Conservation (phyloP, 2,113 vertebrate genomes). For the Reinhardtius hippoglossoides region DNA sequence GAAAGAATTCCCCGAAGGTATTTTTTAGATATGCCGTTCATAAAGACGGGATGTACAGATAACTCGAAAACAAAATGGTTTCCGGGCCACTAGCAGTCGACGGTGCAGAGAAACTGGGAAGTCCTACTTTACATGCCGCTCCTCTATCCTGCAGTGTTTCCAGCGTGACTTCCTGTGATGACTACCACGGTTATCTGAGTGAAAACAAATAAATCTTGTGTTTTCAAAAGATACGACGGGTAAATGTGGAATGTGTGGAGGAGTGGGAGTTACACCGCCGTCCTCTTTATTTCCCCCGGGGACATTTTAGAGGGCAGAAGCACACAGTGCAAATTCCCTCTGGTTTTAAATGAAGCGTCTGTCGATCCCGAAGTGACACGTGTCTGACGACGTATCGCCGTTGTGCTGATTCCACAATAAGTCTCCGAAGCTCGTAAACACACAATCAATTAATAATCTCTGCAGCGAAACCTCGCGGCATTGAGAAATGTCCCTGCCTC, state of each 20-base stretch:
- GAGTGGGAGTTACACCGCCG: not conserved
- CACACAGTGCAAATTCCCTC: constrained; percentile 7
- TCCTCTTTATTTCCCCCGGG: not conserved
- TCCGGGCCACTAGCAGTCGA: no score
- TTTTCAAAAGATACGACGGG: not conserved
- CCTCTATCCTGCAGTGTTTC: not conserved
- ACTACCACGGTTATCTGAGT: not conserved
- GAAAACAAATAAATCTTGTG: not conserved
- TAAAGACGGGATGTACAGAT: no score
- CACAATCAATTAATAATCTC: constrained; percentile 46
- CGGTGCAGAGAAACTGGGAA: no score
- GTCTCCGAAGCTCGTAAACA: constrained; percentile 34
- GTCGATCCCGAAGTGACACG: constrained; percentile 33
- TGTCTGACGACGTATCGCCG: constrained; percentile 12
- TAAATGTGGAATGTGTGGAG: not conserved
- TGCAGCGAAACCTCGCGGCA: not conserved
- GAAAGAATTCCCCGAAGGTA: no score
- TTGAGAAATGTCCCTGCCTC: constrained; percentile 54
- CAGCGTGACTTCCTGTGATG: not conserved
- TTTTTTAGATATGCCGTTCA: no score
- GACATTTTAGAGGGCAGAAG: constrained; percentile 19
- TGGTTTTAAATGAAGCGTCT: constrained; percentile 31
- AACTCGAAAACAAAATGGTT: no score
- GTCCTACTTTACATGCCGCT: not conserved
- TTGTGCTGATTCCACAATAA: constrained; percentile 12